Percentiles rank a stretch among this genome's conserved stretches.
Conservation (phyloP, 2,113 vertebrate species). For the Mola mola region DNA sequence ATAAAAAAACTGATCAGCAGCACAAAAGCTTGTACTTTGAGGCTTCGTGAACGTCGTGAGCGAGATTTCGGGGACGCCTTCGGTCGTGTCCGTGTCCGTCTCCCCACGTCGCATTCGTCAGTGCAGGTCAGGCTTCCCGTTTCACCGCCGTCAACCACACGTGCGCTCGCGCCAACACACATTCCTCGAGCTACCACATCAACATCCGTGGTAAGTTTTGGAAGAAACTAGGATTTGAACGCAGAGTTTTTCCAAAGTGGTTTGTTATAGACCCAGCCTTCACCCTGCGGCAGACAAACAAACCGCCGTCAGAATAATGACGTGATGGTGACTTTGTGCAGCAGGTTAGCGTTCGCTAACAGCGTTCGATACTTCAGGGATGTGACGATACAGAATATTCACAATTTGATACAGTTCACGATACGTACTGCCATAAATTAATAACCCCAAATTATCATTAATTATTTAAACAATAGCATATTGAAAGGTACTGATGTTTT, state of each 20-base stretch:
- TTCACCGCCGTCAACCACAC: conserved; percentile 5
- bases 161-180: conserved; percentile 19
- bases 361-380: too few relatives aligned
- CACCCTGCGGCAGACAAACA: not conserved
- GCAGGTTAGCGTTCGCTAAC: not conserved
- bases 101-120: conserved; percentile 31
- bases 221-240: conserved; percentile 66
- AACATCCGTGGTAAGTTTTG: conserved; percentile 41
- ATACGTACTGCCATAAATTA: too few relatives aligned
- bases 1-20: conserved; percentile 22
- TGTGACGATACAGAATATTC: too few relatives aligned
- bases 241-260: conserved; percentile 90
- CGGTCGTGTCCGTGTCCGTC: conserved; percentile 21
- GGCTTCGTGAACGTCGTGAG: conserved; percentile 44
- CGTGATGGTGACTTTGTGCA: not conserved
- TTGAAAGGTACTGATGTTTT: too few relatives aligned
- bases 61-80: conserved; percentile 12
- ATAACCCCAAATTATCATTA: not conserved
- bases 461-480: too few relatives aligned
- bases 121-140: conserved; percentile 48
- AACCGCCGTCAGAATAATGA: not conserved
- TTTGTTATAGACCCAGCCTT: conserved; percentile 92
- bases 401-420: too few relatives aligned
- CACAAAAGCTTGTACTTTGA: conserved; percentile 60
- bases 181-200: conserved; percentile 39